Conservation (phyloP, 2,888 invertebrate species). For the Oxytorus armatus region DNA sequence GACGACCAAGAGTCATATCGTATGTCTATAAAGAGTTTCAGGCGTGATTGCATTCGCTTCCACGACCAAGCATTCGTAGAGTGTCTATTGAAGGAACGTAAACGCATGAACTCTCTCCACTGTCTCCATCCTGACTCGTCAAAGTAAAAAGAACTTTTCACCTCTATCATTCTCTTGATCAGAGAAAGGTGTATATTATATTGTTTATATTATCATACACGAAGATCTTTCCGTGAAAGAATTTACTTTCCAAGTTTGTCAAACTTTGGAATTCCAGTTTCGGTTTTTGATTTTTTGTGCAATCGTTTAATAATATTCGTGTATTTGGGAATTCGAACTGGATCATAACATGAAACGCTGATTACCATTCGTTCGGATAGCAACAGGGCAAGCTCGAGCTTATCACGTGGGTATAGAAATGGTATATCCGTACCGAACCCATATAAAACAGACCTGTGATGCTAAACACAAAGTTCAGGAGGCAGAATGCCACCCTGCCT, state of each 20-base stretch:
- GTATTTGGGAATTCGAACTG: constrained; percentile 5
- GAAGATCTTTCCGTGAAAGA: not conserved
- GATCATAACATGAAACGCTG: not conserved
- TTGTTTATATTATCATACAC: constrained; percentile 11
- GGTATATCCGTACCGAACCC: constrained; percentile 4
- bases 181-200: constrained; percentile 15
- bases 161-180: constrained; percentile 54
- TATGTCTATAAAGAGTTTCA: constrained; percentile 63
- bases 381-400: constrained; percentile 45
- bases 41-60: constrained; percentile 42
- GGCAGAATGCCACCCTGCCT: constrained; percentile 74
- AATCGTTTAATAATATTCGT: not conserved
- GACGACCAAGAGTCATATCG: constrained; percentile 61
- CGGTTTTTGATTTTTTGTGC: not conserved
- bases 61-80: constrained; percentile 55
- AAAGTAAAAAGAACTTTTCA: constrained; percentile 36
- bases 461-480: constrained; percentile 70
- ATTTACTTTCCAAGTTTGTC: no score
- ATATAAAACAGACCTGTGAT: constrained; percentile 46
- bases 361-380: constrained; percentile 35
- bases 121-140: constrained; percentile 61
- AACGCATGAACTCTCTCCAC: constrained; percentile 70
- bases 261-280: not conserved
- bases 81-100: constrained; percentile 80
- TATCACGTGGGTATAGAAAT: constrained; percentile 33